Conservation (phyloP, 30 jellyfish, hydroid and myxozoan genomes). For the Haliclystus octoradiatus region DNA sequence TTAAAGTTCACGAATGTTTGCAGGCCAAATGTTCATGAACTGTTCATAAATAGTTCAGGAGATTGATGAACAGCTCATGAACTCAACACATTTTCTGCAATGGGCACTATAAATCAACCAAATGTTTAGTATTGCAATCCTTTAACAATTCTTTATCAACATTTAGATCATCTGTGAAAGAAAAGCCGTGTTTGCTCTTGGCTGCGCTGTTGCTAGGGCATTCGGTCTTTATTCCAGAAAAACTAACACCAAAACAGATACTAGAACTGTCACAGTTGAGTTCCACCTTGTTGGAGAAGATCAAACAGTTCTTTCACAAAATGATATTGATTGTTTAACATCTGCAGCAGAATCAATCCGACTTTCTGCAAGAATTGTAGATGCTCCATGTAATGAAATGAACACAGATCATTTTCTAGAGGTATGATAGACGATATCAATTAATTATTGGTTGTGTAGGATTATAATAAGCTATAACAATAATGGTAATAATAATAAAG, state of each 20-base stretch:
- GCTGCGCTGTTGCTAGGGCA: constrained; percentile 72
- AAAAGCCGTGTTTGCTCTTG: constrained; percentile 73
- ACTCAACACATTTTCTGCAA: no score
- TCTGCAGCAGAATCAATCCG: constrained; percentile 77
- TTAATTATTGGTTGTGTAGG: no score
- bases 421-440: constrained; percentile 22
- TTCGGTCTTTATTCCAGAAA: constrained; percentile 59
- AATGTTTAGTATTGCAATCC: no score
- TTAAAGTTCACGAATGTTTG: no score
- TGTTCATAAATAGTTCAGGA: no score
- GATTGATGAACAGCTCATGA: no score
- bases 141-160: no score
- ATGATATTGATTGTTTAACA: constrained; percentile 40
- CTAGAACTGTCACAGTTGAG: constrained; percentile 30
- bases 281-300: constrained; percentile 61
- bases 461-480: no score
- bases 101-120: no score
- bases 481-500: no score
- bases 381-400: constrained; percentile 86
- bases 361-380: constrained; percentile 85
- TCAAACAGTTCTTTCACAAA: constrained; percentile 15
- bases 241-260: constrained; percentile 2
- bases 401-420: constrained; percentile 61
- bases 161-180: constrained; percentile 77
- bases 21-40: no score